phyloP scores from a whole-genome alignment of 1,140 invertebrate species.

The Eumeta japonica region DNA sequence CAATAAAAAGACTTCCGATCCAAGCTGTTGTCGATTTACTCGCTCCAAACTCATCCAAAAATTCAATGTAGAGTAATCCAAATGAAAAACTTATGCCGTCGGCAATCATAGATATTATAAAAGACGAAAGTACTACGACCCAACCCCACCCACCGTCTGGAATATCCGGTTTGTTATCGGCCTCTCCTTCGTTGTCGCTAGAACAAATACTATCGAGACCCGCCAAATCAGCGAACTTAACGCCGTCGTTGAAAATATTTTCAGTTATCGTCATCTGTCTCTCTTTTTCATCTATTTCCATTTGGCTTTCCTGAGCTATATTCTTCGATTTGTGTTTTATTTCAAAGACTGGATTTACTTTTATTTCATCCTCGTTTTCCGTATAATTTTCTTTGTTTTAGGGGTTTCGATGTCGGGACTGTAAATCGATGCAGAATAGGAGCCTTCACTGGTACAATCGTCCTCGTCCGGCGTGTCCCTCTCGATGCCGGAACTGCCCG shows the following conservation, averaged over 20 bases:
- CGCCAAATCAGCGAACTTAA: conserved; percentile 18
- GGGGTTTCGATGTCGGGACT: conserved; percentile 36
- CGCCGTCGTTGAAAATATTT: conserved; percentile 13
- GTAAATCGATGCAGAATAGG: conserved; percentile 32
- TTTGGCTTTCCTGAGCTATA: too few relatives aligned
- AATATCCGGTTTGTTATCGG: conserved; percentile 52
- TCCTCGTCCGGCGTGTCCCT: conserved; percentile 32
- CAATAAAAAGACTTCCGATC: conserved; percentile 86
- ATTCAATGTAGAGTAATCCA: conserved; percentile 84
- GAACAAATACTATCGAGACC: conserved; percentile 27
- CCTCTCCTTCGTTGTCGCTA: conserved; percentile 15
- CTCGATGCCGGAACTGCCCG: conserved; percentile 32
- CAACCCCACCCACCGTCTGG: conserved; percentile 82
- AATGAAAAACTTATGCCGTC: conserved; percentile 94
- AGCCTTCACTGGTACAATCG: conserved; percentile 26
- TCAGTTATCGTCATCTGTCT: conserved; percentile 10
- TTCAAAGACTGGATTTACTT: too few relatives aligned
- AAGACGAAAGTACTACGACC: conserved; percentile 82
- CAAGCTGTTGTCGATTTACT: conserved; percentile 82
- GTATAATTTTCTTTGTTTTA: conserved; percentile 10
- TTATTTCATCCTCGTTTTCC: too few relatives aligned
- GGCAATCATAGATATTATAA: conserved; percentile 89
- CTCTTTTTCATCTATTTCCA: too few relatives aligned
- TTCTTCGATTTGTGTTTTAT: too few relatives aligned
- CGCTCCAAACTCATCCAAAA: conserved; percentile 80